These are phyloP conservation scores for Plotosus lineatus DNA, from an alignment of 2,113 vertebrate genomes.

Conservation along the genomic window DNA sequence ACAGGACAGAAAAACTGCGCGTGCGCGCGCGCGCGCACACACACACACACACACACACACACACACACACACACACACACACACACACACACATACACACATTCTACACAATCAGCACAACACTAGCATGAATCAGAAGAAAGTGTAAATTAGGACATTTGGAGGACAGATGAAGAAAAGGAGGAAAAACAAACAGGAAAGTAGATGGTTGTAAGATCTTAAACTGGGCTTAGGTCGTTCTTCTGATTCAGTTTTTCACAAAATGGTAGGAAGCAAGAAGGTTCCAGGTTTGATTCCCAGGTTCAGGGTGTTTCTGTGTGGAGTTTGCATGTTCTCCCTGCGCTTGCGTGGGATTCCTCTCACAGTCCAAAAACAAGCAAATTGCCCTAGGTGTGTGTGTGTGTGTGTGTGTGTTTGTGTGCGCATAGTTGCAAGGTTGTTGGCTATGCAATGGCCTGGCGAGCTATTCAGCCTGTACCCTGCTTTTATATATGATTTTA, in stretches of 20 bases:
- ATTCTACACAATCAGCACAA: conserved; percentile 32
- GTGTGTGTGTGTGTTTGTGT: too few species aligned
- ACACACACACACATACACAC: conserved; percentile 33
- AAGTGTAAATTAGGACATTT: neutral
- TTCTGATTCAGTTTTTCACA: neutral
- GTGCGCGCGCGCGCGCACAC: neutral
- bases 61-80: conserved; percentile 31
- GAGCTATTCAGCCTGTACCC: too few species aligned
- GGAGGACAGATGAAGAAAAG: neutral
- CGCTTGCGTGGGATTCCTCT: too few species aligned
- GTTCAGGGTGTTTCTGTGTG: too few species aligned
- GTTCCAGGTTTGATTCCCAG: too few species aligned
- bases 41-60: conserved; percentile 19
- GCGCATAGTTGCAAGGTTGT: too few species aligned
- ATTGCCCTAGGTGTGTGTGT: too few species aligned
- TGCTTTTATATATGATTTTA: too few species aligned
- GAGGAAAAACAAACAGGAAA: neutral
- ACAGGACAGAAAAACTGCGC: neutral
- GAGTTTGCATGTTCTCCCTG: too few species aligned
- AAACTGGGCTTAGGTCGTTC: neutral
- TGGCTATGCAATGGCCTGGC: too few species aligned
- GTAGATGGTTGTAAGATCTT: neutral
- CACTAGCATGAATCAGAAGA: neutral
- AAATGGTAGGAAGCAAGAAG: too few species aligned
- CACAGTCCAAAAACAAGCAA: too few species aligned